A percentile compares a stretch with the other conserved stretches of the same genome.
phyloP scores from a whole-genome alignment of 2,797 vertebrate species.

The Neosilurus mollespiculum region DNA sequence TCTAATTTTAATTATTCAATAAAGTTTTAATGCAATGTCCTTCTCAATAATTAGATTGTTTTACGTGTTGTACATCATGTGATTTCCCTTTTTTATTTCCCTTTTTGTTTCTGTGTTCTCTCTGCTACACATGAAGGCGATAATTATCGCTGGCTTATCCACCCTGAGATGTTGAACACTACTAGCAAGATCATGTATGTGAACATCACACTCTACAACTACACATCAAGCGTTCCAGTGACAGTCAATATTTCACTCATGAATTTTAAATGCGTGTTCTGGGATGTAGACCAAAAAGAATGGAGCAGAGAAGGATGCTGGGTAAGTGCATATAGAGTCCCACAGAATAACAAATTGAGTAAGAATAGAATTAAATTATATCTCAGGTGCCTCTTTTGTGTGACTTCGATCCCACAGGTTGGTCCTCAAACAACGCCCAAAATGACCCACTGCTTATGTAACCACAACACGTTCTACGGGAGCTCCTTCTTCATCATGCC shows the following conservation, averaged over 20 bases:
- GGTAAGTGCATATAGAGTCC: constrained; percentile 55
- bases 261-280: constrained; percentile 71
- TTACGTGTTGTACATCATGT: neutral
- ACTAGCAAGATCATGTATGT: constrained; percentile 66
- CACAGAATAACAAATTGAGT: neutral
- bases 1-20: neutral
- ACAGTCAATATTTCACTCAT: constrained; percentile 57
- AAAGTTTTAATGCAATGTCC: neutral
- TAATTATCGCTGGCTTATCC: constrained; percentile 71
- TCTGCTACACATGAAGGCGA: constrained; percentile 53
- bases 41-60: neutral
- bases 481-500: constrained; percentile 81
- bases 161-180: constrained; percentile 65
- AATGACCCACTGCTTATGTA: constrained; percentile 79
- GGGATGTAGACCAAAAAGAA: constrained; percentile 46
- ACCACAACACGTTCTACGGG: constrained; percentile 81
- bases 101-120: constrained; percentile 4
- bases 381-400: constrained; percentile 2
- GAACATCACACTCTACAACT: constrained; percentile 52
- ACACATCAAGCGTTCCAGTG: constrained; percentile 47
- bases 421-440: constrained; percentile 59
- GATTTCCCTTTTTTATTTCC: neutral
- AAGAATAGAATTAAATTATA: neutral
- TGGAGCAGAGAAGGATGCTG: constrained; percentile 72
- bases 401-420: constrained; percentile 64